Evolutionary conservation across 2,888 invertebrate species (phyloP).

Genomic region (Dryobotodes eremita): DNA sequence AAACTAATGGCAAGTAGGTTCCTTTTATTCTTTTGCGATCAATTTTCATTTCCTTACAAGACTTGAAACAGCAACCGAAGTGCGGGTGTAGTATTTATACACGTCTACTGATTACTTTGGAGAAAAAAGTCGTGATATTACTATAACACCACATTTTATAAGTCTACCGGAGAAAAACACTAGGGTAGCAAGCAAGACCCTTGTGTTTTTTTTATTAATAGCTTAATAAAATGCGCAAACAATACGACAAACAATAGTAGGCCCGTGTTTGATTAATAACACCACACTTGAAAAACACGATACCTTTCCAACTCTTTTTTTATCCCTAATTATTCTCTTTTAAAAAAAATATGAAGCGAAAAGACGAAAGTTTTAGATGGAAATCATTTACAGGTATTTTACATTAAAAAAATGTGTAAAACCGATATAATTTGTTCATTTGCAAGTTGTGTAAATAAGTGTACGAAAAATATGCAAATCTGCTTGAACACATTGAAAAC

Average conservation of each 20-base stretch:
- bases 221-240: neutral
- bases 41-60: neutral
- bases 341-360: conserved; percentile 1
- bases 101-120: neutral
- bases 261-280: conserved; percentile 51
- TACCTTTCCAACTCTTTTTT: conserved; percentile 32
- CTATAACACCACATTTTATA: neutral
- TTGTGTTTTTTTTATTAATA: too few relatives aligned
- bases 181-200: too few relatives aligned
- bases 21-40: too few relatives aligned
- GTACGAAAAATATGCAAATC: neutral
- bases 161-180: neutral
- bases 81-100: neutral
- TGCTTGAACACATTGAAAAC: neutral
- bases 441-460: neutral
- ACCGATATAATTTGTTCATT: neutral
- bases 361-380: neutral
- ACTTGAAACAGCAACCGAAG: neutral
- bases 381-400: neutral
- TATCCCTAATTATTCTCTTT: conserved; percentile 29
- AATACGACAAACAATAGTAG: conserved; percentile 27
- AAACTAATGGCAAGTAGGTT: too few relatives aligned
- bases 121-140: neutral
- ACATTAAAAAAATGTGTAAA: neutral
- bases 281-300: conserved; percentile 63